Percentiles rank a stretch among this genome's conserved stretches.
phyloP scores from a whole-genome alignment of 2,113 vertebrate species.

The Centropus unirufus region DNA sequence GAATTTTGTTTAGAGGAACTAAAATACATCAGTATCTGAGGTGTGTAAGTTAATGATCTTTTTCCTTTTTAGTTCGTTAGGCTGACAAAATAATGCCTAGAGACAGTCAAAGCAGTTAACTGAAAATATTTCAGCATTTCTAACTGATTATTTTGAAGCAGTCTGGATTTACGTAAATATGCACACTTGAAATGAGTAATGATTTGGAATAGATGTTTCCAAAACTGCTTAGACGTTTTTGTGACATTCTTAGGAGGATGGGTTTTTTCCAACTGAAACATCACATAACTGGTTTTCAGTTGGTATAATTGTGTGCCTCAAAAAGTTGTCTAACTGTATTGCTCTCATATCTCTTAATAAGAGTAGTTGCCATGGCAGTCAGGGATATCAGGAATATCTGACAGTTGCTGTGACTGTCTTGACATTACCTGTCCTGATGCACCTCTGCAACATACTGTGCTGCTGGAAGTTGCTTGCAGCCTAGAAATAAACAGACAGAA shows the following conservation, averaged over 20 bases:
- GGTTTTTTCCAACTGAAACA: neutral
- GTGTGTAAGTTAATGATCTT: neutral
- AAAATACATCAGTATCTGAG: neutral
- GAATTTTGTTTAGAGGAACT: conserved; percentile 12
- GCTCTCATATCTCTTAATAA: neutral
- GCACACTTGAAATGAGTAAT: neutral
- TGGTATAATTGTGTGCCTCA: neutral
- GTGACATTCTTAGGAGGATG: neutral
- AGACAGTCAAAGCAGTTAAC: neutral
- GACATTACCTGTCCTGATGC: neutral
- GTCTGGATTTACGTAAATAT: neutral
- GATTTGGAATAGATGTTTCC: neutral
- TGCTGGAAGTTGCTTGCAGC: conserved; percentile 7
- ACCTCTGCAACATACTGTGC: neutral
- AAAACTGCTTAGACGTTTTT: neutral
- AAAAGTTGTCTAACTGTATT: conserved; percentile 16
- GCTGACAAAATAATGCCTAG: neutral
- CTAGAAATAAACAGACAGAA: neutral
- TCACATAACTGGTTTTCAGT: neutral
- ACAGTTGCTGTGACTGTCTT: neutral
- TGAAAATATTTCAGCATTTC: neutral
- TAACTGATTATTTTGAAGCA: neutral
- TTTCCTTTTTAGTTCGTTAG: neutral
- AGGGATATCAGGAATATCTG: neutral
- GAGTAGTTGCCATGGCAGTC: conserved; percentile 29